Conservation (phyloP, 2,797 vertebrate genomes). For the Hephaestus fuliginosus region DNA sequence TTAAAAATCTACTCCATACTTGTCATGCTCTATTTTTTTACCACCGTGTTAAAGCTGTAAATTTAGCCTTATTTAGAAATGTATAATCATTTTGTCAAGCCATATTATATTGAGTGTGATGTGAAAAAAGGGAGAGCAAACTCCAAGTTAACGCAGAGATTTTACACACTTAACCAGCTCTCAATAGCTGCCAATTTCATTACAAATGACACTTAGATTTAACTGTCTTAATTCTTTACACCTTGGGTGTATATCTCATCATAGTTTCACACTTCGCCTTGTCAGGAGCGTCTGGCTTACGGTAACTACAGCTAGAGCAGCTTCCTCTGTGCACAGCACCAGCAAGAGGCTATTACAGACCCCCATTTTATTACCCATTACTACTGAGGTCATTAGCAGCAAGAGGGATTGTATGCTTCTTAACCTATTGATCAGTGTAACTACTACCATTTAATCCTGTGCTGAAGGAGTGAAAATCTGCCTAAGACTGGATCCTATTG, state of each 20-base stretch:
- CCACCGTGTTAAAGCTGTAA: conserved; percentile 53
- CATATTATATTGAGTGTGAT: conserved; percentile 44
- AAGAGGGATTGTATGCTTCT: conserved; percentile 98
- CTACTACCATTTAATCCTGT: conserved; percentile 99
- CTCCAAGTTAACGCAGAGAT: conserved; percentile 38
- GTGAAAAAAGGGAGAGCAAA: conserved; percentile 26
- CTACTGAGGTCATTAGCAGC: conserved; percentile 99
- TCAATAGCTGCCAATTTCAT: conserved; percentile 58
- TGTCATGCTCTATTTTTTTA: conserved; percentile 66
- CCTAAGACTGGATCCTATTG: conserved; percentile 84
- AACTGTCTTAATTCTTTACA: conserved; percentile 65
- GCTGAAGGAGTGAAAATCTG: conserved; percentile 95
- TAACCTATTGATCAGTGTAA: conserved; percentile 99
- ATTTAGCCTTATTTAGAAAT: conserved; percentile 64
- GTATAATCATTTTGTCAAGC: conserved; percentile 62
- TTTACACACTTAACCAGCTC: conserved; percentile 51
- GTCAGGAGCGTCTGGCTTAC: conserved; percentile 61
- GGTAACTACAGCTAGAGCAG: conserved; percentile 86
- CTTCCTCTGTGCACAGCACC: conserved; percentile 83
- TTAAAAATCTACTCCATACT: conserved; percentile 63
- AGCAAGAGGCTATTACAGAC: conserved; percentile 92
- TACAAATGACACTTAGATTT: conserved; percentile 48
- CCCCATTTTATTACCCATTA: conserved; percentile 99
- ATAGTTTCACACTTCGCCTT: conserved; percentile 66
- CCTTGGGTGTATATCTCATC: conserved; percentile 64